These are phyloP conservation scores for Perdita meconis DNA, from an alignment of 2,888 invertebrate genomes.

Conservation along the genomic window DNA sequence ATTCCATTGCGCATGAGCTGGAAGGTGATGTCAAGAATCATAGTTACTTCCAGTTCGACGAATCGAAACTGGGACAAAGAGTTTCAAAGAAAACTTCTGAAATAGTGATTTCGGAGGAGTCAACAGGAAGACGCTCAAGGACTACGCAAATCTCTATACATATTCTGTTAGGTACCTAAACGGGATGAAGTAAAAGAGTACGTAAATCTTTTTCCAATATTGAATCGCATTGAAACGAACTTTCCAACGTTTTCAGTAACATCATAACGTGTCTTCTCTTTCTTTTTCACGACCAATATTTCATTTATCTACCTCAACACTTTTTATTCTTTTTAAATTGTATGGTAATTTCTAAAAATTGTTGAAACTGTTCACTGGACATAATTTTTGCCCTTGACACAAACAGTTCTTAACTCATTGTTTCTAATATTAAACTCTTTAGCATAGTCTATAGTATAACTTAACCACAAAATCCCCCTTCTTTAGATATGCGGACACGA, in stretches of 20 bases:
- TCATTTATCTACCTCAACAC: too few relatives aligned
- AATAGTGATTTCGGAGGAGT: constrained; percentile 31
- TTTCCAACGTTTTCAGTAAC: neutral
- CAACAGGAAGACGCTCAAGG: constrained; percentile 25
- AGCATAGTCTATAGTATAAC: too few relatives aligned
- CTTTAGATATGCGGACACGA: too few relatives aligned
- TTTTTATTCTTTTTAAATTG: too few relatives aligned
- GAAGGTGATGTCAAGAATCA: constrained; percentile 12
- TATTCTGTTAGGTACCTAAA: constrained; percentile 1
- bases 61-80: constrained; percentile 41
- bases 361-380: too few relatives aligned
- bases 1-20: constrained; percentile 13
- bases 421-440: too few relatives aligned
- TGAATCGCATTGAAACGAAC: neutral
- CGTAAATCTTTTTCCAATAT: neutral
- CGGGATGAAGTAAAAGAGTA: neutral
- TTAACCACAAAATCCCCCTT: too few relatives aligned
- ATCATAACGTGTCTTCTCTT: neutral
- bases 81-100: constrained; percentile 35
- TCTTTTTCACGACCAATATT: neutral
- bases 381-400: too few relatives aligned
- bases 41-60: constrained; percentile 3
- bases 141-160: constrained; percentile 25
- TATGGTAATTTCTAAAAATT: too few relatives aligned
- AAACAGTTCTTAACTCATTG: too few relatives aligned